Conservation (phyloP, 1,140 invertebrate species). For the Ceratosolen fusciceps region DNA sequence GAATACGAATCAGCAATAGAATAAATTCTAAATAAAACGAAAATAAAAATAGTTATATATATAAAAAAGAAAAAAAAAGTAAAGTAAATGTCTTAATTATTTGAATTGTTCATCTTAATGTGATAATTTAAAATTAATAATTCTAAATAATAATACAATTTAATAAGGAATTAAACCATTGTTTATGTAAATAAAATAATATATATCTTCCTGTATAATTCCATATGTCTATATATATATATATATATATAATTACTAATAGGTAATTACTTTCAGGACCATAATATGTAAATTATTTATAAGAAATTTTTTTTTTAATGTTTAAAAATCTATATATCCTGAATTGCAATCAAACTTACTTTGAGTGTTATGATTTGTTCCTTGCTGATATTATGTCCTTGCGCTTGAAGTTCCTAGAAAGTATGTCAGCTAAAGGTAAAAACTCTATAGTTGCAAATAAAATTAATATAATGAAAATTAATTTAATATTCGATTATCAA, state of each 20-base stretch:
- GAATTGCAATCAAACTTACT: conserved; percentile 77
- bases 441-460: conserved; percentile 68
- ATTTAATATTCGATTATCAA: conserved; percentile 19
- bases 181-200: too few relatives aligned
- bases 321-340: neutral
- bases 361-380: conserved; percentile 90
- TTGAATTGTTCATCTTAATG: neutral
- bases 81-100: neutral
- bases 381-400: conserved; percentile 89
- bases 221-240: too few relatives aligned
- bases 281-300: neutral
- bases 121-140: neutral
- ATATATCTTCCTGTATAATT: too few relatives aligned
- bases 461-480: conserved; percentile 41
- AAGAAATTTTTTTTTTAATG: neutral
- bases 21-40: neutral
- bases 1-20: neutral
- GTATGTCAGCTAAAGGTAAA: conserved; percentile 71
- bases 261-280: neutral
- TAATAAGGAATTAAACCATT: too few relatives aligned
- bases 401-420: conserved; percentile 88
- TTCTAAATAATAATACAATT: too few relatives aligned
- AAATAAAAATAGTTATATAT: neutral
- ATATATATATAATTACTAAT: too few relatives aligned
- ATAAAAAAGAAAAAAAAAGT: neutral